phyloP scores from a whole-genome alignment of 2,797 vertebrate species.

The Platyrinchus mystaceus region DNA sequence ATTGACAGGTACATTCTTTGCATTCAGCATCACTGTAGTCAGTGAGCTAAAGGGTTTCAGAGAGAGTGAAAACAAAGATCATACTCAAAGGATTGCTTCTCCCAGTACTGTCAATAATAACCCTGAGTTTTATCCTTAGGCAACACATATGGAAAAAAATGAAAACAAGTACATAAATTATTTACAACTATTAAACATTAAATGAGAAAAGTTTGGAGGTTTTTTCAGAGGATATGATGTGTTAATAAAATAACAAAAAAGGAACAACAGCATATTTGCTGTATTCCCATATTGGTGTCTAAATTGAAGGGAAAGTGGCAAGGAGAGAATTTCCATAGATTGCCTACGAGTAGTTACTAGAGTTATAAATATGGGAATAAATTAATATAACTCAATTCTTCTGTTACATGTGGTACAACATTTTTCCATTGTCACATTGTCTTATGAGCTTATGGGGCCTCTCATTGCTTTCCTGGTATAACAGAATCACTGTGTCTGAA shows the following conservation, averaged over 20 bases:
- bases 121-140: conserved; percentile 17
- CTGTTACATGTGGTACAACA: not conserved
- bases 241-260: not conserved
- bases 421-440: not conserved
- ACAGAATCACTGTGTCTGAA: not conserved
- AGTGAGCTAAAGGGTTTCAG: not conserved
- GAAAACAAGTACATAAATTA: not conserved
- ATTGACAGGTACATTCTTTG: not conserved
- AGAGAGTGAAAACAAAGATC: conserved; percentile 14
- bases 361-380: not conserved
- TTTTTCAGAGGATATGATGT: not conserved
- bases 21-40: not conserved
- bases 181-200: conserved; percentile 29
- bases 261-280: not conserved
- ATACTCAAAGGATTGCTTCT: not conserved
- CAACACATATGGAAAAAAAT: not conserved
- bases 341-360: not conserved
- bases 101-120: not conserved
- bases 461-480: not conserved
- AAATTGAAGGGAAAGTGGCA: not conserved
- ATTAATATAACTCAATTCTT: not conserved
- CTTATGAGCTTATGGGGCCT: not conserved
- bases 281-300: not conserved
- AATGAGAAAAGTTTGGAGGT: not conserved
- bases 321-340: not conserved